Evolutionary conservation across 2,113 vertebrate genomes (phyloP).

Genomic region (Tachysurus fulvidraco): DNA sequence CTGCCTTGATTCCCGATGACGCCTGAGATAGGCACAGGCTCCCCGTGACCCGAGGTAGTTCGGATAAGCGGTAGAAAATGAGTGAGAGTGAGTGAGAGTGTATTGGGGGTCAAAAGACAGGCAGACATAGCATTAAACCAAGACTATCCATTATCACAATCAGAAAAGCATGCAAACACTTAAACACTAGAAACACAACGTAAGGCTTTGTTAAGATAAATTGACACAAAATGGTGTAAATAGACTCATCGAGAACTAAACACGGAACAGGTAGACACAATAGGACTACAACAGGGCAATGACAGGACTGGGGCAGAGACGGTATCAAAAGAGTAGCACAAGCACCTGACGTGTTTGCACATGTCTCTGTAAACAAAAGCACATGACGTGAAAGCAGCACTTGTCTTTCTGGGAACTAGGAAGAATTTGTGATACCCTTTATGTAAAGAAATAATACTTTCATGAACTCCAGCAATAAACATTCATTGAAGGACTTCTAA

Average conservation of each 20-base stretch:
- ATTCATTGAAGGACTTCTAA: background rate
- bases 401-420: background rate
- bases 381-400: background rate
- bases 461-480: background rate
- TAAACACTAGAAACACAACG: background rate
- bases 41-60: too few species aligned
- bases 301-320: background rate
- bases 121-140: background rate
- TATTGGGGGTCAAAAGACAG: background rate
- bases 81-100: too few species aligned
- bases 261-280: background rate
- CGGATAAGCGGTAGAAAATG: too few species aligned
- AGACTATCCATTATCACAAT: background rate
- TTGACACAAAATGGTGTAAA: background rate
- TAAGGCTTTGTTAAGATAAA: background rate
- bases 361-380: slow-evolving; percentile 1
- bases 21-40: too few species aligned
- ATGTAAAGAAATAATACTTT: background rate
- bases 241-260: background rate
- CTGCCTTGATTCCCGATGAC: too few species aligned
- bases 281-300: background rate
- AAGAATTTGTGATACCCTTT: background rate
- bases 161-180: background rate
- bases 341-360: background rate
- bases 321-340: background rate